These are phyloP conservation scores for Catharus fuscescens DNA, from an alignment of 2,113 vertebrate species.

Conservation along the genomic window DNA sequence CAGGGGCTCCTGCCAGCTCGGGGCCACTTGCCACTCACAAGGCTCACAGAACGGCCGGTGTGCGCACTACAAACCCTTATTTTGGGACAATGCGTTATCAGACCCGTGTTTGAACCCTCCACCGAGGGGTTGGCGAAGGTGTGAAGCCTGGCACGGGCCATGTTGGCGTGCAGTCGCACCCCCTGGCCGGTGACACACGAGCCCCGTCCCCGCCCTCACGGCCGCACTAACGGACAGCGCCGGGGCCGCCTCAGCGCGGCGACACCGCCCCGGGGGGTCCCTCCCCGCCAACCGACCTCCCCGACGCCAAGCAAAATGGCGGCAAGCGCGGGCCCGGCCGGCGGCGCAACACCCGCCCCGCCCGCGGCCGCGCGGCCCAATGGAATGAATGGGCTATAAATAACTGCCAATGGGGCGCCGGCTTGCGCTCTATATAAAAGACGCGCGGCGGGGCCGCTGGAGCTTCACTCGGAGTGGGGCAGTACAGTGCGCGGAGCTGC, in stretches of 20 bases:
- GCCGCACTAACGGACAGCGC: rapidly evolving
- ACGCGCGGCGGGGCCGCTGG: rapidly evolving
- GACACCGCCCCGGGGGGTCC: rapidly evolving
- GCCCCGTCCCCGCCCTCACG: rapidly evolving
- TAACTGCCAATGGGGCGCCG: constrained; percentile 82
- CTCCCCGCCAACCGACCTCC: rapidly evolving
- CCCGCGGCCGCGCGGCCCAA: constrained; percentile 59
- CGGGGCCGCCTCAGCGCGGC: rapidly evolving
- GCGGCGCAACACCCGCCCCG: neutral
- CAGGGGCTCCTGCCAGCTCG: neutral
- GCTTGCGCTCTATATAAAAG: constrained; percentile 80
- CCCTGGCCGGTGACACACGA: rapidly evolving
- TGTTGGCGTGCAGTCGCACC: rapidly evolving
- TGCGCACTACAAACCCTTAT: rapidly evolving
- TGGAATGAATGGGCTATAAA: constrained; percentile 90
- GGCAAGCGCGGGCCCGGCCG: neutral
- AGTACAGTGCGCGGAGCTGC: rapidly evolving
- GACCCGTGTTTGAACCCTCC: rapidly evolving
- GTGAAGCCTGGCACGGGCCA: neutral
- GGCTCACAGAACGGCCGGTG: rapidly evolving
- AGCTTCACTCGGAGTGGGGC: neutral
- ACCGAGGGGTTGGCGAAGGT: neutral
- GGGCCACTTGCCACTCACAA: rapidly evolving
- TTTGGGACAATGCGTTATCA: rapidly evolving
- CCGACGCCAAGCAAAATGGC: constrained; percentile 22